Evolutionary conservation across 1,140 invertebrate genomes (phyloP), one percentile per base, ranked within the genome.

Genomic region (Streblospio benedicti): DNA sequence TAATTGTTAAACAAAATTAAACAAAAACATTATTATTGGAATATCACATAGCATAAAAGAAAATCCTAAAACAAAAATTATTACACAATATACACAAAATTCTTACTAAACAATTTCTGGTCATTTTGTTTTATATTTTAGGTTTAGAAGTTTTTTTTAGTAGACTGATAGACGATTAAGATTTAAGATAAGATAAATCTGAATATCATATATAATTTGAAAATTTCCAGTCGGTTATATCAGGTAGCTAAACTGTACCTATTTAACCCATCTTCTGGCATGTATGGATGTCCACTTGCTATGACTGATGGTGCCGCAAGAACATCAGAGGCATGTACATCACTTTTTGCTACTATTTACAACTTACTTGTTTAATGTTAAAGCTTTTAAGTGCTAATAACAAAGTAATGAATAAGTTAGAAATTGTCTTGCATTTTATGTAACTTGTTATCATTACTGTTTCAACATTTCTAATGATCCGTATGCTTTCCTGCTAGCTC

Each of bases 271-370:
- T 81, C 81, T 6, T 79, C 82, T 4, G 83, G 83, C 3, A 64
- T 85, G 14, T 83, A 79, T 64, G 73, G 75, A 16, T 85, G 84
- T 73, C 83, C 83, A 12, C 66, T 85, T 31, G 84, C 83, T 18
- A 85, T 85, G 83, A 85, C 83, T 35, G 83, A 84, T 72, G 83
- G 83, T 57, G 83, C 83, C 31, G 81, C 81, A 14, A 81, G 80
- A 68, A 80, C 80, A 16, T 70, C 83, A 41, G 72, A 80, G 67
- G 79, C 35, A 38, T 9, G 35, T 9, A 38, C 35, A 38, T n/a
- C 35, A n/a, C n/a, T 38, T 38, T 38, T n/a, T 9, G 35, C n/a
- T 9, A 38, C 35, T n/a, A n/a, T n/a, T n/a, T n/a, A 38, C 9
- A 38, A 9, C n/a, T 38, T 38, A 38, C n/a, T 38, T 38, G n/a